phyloP scores from a whole-genome alignment of 2,888 invertebrate genomes.

The Cerastoderma edule region DNA sequence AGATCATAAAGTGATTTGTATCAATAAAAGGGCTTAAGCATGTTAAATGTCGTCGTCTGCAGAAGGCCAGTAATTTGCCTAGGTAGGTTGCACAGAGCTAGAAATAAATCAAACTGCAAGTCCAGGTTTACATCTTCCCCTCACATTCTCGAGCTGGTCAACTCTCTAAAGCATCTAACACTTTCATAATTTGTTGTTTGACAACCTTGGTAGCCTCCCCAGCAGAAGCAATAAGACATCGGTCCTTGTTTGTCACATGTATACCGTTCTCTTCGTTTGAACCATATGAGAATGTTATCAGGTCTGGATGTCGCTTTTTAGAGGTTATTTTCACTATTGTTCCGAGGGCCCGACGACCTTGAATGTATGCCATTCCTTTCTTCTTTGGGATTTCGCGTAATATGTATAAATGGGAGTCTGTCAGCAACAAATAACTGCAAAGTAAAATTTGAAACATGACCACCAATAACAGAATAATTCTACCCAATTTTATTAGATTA shows the following conservation, averaged over 20 bases:
- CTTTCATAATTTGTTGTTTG: slow-evolving; percentile 92
- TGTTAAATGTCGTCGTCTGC: no score
- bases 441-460: no score
- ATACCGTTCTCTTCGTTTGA: slow-evolving; percentile 84
- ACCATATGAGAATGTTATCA: slow-evolving; percentile 99
- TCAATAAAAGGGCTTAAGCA: no score
- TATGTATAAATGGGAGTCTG: slow-evolving; percentile 93
- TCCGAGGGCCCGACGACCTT: slow-evolving; percentile 93
- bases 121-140: no score
- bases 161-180: slow-evolving; percentile 80
- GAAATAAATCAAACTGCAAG: no score
- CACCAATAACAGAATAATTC: no score
- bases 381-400: slow-evolving; percentile 90
- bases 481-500: no score
- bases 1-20: no score
- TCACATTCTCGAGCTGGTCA: slow-evolving; percentile 47
- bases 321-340: slow-evolving; percentile 98
- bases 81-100: no score
- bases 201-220: slow-evolving; percentile 94
- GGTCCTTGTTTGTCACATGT: slow-evolving; percentile 94
- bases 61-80: no score
- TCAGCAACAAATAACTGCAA: slow-evolving; percentile 92
- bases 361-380: slow-evolving; percentile 91
- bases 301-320: slow-evolving; percentile 96
- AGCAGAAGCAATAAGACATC: slow-evolving; percentile 95